These are phyloP conservation scores for Brachionus asplanchnoidis DNA, from an alignment of 1,140 invertebrate species.

Conservation along the genomic window DNA sequence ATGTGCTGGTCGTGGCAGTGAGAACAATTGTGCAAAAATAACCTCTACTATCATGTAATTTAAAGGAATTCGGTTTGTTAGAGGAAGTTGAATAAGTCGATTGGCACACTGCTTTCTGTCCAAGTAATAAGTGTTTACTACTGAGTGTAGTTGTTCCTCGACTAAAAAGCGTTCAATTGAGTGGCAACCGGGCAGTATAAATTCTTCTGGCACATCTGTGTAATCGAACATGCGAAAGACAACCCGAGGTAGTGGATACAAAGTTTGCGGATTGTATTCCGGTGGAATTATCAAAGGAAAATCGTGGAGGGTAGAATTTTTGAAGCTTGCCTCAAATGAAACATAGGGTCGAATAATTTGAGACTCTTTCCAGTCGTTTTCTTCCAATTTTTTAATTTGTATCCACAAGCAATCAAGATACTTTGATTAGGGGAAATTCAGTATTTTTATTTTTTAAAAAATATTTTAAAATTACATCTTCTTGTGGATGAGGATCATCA, in stretches of 20 bases:
- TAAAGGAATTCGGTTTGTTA: conserved; percentile 86
- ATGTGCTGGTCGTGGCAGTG: conserved; percentile 76
- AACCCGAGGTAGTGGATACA: conserved; percentile 73
- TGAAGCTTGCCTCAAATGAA: conserved; percentile 86
- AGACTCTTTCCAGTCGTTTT: conserved; percentile 93
- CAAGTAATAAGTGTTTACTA: conserved; percentile 78
- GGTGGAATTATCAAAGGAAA: conserved; percentile 80
- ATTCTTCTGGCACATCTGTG: conserved; percentile 86
- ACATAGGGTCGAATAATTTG: conserved; percentile 90
- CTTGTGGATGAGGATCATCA: conserved; percentile 87
- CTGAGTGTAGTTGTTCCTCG: conserved; percentile 90
- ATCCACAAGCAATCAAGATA: conserved; percentile 96
- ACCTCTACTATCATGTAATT: conserved; percentile 94
- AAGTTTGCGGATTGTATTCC: conserved; percentile 78
- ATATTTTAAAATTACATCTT: conserved; percentile 66
- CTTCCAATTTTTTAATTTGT: conserved; percentile 81
- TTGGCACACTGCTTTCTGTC: conserved; percentile 91
- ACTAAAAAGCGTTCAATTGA: conserved; percentile 95
- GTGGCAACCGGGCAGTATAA: conserved; percentile 80
- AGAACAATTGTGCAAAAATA: conserved; percentile 77
- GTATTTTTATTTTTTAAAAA: not conserved
- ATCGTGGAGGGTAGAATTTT: conserved; percentile 66
- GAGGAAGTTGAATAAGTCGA: conserved; percentile 81
- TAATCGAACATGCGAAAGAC: conserved; percentile 82
- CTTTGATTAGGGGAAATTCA: conserved; percentile 45